phyloP scores from a whole-genome alignment of 2,797 vertebrate species.

The Neosilurus hyrtlii region DNA sequence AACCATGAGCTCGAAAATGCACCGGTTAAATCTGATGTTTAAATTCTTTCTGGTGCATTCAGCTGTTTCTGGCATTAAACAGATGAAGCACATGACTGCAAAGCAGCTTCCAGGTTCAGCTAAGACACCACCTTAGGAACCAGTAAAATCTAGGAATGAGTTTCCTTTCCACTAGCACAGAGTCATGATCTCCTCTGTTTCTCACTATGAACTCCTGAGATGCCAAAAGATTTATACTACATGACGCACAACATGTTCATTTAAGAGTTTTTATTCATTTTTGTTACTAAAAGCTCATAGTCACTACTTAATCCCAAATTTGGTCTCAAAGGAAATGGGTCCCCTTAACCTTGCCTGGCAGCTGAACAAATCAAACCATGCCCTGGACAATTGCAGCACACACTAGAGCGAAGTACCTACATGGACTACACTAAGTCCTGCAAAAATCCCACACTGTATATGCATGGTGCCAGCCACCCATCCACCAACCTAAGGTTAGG shows the following conservation, averaged over 20 bases:
- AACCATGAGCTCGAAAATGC: conserved; percentile 10
- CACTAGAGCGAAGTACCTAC: no score
- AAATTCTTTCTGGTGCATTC: neutral
- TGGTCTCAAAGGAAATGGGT: neutral
- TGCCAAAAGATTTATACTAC: conserved; percentile 1
- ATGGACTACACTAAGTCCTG: no score
- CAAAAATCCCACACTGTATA: no score
- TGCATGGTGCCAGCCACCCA: no score
- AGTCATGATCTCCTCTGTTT: conserved; percentile 16
- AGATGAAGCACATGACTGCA: neutral
- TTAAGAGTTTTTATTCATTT: neutral
- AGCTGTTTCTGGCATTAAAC: conserved; percentile 5
- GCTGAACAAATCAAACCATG: no score
- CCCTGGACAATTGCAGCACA: no score
- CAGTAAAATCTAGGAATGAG: conserved; percentile 20
- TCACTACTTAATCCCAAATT: neutral
- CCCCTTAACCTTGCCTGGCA: no score
- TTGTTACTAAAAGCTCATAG: neutral
- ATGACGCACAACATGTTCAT: conserved; percentile 3
- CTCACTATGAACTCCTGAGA: neutral
- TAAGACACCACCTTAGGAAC: conserved; percentile 24
- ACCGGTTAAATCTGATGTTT: neutral
- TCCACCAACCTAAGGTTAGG: no score
- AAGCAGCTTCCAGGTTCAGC: conserved; percentile 18
- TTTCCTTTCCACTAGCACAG: conserved; percentile 18